Evolutionary conservation across 1,140 invertebrate species (phyloP), one percentile per base, ranked within the genome.

Genomic region (Pseudomyrmex pallidus): DNA sequence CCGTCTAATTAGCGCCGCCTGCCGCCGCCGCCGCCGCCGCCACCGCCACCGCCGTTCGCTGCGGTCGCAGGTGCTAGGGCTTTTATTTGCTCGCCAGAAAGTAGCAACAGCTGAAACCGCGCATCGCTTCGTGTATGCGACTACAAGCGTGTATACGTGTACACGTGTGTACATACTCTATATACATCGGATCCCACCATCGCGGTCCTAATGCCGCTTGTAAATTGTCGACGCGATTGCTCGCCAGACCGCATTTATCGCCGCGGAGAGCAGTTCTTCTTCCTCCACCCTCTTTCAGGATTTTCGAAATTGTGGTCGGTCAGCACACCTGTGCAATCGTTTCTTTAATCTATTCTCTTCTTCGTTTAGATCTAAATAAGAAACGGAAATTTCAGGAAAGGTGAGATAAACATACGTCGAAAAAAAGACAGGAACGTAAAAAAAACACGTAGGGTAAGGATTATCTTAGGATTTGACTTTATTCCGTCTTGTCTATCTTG

Each of bases 1-100:
- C 63, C 86, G 84, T 87, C 86, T 87, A 87, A 87, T 87, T 87
- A 87, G 86, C 86, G 84, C 84, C 74, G 74, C 76, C 74, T 74
- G 77, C 74, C 76, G 54, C 12, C 56, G 54, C 76, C 54, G 66
- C 76, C 54, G 66, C n/a, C 86, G 84, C 84, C 74, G 74, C 76
- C 74, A 73, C 74, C 76, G 54, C 12, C 56, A 44, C 76, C 54
- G 66, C 76, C 54, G 66, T 80, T 72, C 78, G 84, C 73, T 82
- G 73, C 70, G 64, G 56, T 74, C 82, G 85, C 73, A 85, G 72
- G 83, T 83, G 84, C 66, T 83, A 74, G 82, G 35, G 82, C 82
- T 83, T 83, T 74, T 83, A 68, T 85, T 82, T 63, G 83, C 72
- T 68, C 70, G 73, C 25, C 56, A 67, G 84, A 76, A 70, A 85